These are phyloP conservation scores for Dromius quadrimaculatus DNA, from an alignment of 2,888 invertebrate species.

Conservation along the genomic window DNA sequence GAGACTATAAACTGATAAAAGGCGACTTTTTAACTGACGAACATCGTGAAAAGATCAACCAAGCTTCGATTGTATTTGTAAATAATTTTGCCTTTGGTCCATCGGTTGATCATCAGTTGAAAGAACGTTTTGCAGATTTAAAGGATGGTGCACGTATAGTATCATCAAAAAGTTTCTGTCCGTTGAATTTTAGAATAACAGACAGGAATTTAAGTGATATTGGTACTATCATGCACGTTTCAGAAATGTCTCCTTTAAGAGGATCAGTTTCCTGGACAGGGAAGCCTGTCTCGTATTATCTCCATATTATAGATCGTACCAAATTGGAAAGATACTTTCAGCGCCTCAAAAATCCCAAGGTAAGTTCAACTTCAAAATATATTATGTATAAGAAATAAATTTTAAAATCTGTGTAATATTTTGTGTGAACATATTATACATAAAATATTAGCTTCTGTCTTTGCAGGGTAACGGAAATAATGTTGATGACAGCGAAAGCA, in stretches of 20 bases:
- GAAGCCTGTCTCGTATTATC: slow-evolving; percentile 97
- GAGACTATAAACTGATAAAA: slow-evolving; percentile 91
- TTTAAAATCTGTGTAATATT: too few species aligned
- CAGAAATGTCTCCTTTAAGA: slow-evolving; percentile 93
- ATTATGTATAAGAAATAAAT: neutral
- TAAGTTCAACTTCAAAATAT: slow-evolving; percentile 55
- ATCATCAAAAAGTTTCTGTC: slow-evolving; percentile 98
- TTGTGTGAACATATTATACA: too few species aligned
- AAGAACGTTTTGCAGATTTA: slow-evolving; percentile 95
- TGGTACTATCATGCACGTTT: slow-evolving; percentile 98
- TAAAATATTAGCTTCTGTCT: neutral
- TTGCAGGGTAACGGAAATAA: slow-evolving; percentile 6
- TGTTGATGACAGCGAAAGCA: slow-evolving; percentile 60
- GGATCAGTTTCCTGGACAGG: slow-evolving; percentile 99
- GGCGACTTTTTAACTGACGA: slow-evolving; percentile 96
- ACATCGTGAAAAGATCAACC: slow-evolving; percentile 93
- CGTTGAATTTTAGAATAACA: slow-evolving; percentile 97
- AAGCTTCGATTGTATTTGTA: slow-evolving; percentile 96
- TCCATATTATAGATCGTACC: slow-evolving; percentile 97
- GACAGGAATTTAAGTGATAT: slow-evolving; percentile 98
- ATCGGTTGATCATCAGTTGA: slow-evolving; percentile 95
- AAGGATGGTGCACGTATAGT: slow-evolving; percentile 96
- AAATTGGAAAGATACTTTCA: slow-evolving; percentile 97
- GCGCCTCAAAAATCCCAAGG: slow-evolving; percentile 90
- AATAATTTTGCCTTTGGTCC: slow-evolving; percentile 99